Conservation (phyloP, 1,140 invertebrate genomes). For the Trinorchestia longiramus region DNA sequence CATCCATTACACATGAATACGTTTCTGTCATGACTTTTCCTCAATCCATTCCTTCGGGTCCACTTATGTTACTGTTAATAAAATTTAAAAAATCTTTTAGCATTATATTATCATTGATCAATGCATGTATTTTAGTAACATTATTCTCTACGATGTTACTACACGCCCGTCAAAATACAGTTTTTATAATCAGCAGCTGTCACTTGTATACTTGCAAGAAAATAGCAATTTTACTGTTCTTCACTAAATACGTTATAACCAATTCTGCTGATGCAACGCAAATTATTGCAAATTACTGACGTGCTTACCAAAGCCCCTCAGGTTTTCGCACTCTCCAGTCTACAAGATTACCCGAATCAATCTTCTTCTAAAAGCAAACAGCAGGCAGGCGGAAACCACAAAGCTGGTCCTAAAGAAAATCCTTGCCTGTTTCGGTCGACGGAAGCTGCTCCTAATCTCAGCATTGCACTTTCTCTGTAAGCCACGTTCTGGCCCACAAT, state of each 20-base stretch:
- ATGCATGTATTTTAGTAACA: no score
- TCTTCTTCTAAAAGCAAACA: constrained; percentile 1
- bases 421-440: neutral
- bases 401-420: neutral
- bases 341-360: neutral
- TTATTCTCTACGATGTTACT: no score
- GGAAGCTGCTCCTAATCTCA: neutral
- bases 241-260: neutral
- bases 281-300: neutral
- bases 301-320: neutral
- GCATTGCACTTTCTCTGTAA: neutral
- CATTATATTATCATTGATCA: no score
- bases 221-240: no score
- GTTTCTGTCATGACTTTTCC: no score
- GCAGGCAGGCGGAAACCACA: neutral
- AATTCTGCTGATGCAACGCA: neutral
- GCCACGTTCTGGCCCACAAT: neutral
- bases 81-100: no score
- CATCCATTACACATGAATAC: no score
- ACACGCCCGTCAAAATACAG: no score
- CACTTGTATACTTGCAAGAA: no score
- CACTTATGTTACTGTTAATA: no score
- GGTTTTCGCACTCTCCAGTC: neutral
- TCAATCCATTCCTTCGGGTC: no score
- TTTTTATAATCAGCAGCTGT: no score